Conservation (phyloP, 2,797 vertebrate species). For the Craterocephalus amniculus region DNA sequence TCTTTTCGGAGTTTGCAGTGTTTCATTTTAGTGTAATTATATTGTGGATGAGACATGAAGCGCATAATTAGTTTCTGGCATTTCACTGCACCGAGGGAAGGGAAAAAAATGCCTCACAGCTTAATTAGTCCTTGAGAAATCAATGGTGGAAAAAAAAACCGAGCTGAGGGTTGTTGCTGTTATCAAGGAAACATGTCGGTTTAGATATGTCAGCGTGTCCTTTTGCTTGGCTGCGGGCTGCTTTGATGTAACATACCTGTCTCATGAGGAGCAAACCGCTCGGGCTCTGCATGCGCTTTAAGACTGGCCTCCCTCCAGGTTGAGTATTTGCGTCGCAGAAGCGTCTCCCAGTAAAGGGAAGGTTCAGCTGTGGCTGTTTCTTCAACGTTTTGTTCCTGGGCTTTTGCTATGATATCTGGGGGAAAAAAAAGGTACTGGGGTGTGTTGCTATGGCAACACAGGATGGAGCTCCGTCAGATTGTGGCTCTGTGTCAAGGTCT, state of each 20-base stretch:
- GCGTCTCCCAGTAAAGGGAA: slow-evolving; percentile 42
- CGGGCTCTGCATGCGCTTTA: neutral
- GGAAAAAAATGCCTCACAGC: slow-evolving; percentile 62
- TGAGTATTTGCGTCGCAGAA: slow-evolving; percentile 47
- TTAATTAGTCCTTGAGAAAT: slow-evolving; percentile 79
- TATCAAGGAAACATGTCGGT: slow-evolving; percentile 56
- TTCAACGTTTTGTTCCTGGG: slow-evolving; percentile 70
- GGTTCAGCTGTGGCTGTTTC: slow-evolving; percentile 51
- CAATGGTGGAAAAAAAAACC: slow-evolving; percentile 58
- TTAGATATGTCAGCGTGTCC: slow-evolving; percentile 27
- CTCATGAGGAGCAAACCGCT: slow-evolving; percentile 31
- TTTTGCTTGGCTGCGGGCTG: slow-evolving; percentile 6
- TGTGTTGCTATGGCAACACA: slow-evolving; percentile 83
- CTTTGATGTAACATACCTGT: slow-evolving; percentile 41
- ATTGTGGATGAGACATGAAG: slow-evolving; percentile 74
- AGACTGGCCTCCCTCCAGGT: slow-evolving; percentile 19
- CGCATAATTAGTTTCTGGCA: slow-evolving; percentile 78
- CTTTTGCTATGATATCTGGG: slow-evolving; percentile 74
- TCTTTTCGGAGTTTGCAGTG: slow-evolving; percentile 59
- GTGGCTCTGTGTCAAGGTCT: slow-evolving; percentile 81
- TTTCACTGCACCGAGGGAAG: slow-evolving; percentile 63
- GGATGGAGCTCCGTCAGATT: slow-evolving; percentile 76
- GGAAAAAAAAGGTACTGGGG: slow-evolving; percentile 69
- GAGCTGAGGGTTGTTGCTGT: slow-evolving; percentile 39
- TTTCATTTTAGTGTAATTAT: slow-evolving; percentile 77